Evolutionary conservation across 2,888 invertebrate species (phyloP).

Genomic region (Caenorhabditis doughertyi): DNA sequence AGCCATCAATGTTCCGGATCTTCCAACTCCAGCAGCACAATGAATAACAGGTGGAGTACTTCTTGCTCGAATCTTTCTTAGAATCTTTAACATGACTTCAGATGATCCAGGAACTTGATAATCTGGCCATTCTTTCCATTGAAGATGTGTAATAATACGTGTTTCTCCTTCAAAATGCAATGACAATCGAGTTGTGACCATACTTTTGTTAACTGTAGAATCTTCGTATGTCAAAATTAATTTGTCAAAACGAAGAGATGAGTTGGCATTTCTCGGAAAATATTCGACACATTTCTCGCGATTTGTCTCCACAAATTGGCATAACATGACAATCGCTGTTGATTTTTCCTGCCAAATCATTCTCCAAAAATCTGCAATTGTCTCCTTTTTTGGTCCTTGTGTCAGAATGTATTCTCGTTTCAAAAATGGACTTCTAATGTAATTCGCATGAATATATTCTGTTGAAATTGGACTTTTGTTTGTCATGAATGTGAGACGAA

Average conservation of each 20-base stretch:
- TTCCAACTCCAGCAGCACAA: slow-evolving; percentile 66
- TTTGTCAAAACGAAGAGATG: slow-evolving; percentile 42
- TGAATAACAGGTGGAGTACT: slow-evolving; percentile 58
- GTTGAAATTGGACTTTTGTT: slow-evolving; percentile 16
- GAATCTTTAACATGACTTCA: slow-evolving; percentile 52
- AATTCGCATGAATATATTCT: slow-evolving; percentile 68
- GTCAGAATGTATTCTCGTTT: slow-evolving; percentile 65
- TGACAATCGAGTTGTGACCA: slow-evolving; percentile 50
- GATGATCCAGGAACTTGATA: slow-evolving; percentile 63
- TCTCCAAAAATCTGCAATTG: slow-evolving; percentile 66
- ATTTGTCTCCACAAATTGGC: slow-evolving; percentile 59
- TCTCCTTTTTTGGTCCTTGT: slow-evolving; percentile 64
- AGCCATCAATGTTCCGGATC: slow-evolving; percentile 59
- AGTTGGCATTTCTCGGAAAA: slow-evolving; percentile 54
- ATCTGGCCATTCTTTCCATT: slow-evolving; percentile 67
- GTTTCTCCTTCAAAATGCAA: slow-evolving; percentile 37
- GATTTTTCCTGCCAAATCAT: slow-evolving; percentile 70
- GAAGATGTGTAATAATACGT: slow-evolving; percentile 55
- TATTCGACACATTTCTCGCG: slow-evolving; percentile 66
- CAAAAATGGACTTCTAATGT: slow-evolving; percentile 52
- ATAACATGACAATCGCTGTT: slow-evolving; percentile 64
- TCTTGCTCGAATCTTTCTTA: slow-evolving; percentile 47
- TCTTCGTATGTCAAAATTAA: slow-evolving; percentile 35
- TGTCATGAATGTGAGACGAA: slow-evolving; percentile 51
- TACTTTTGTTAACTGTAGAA: slow-evolving; percentile 35